Base-by-base conservation (phyloP, 2,888 invertebrate species). In the Lathronympha strigana region DNA sequence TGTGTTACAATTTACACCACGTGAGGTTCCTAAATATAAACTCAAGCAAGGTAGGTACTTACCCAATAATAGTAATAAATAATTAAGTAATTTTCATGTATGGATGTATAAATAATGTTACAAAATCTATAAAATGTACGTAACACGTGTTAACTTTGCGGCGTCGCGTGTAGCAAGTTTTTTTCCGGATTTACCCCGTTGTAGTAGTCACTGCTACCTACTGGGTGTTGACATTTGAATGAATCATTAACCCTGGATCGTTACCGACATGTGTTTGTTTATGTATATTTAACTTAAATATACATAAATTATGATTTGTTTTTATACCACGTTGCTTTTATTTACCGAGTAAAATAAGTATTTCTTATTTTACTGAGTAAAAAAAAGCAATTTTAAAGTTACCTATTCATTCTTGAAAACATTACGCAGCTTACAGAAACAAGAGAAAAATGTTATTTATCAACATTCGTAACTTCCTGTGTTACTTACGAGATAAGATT, bases 161-260 rank as follows among this genome's bases (percentile, higher is more conserved):
- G 43, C 43, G 31, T 55, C 17, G 23, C 43, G n/a, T 31, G 71
- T 80, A 79, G 78, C 68, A 15, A 17, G 38, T 70, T 17, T 69
- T n/a, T 40, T 66, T 62, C 69, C 66, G 67, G 66, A 53, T 58
- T 55, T 64, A 45, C 31, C 28, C 33, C 38, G 25, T 6, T 17
- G 9, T n/a, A 13, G 5, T 17, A 13, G 17, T 17, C n/a, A 31
- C 23, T n/a, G 15, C 11, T n/a, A 55, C 21, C 25, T 38, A 47
- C 36, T 28, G 43, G 50, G 15, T 43, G 63, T 51, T 51, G 51
- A 43, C 58, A 36, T 23, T 45, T 23, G 8, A 28, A 43, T 63
- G 50, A 63, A 31, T 57, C 63, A 57, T 63, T 57, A 40, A 63
- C 63, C 49, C 50, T 63, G 21, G 40, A 38, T 61, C 43, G 40